Evolutionary conservation across 1,140 invertebrate species (phyloP).

Genomic region (Chironomus striatipennis): DNA sequence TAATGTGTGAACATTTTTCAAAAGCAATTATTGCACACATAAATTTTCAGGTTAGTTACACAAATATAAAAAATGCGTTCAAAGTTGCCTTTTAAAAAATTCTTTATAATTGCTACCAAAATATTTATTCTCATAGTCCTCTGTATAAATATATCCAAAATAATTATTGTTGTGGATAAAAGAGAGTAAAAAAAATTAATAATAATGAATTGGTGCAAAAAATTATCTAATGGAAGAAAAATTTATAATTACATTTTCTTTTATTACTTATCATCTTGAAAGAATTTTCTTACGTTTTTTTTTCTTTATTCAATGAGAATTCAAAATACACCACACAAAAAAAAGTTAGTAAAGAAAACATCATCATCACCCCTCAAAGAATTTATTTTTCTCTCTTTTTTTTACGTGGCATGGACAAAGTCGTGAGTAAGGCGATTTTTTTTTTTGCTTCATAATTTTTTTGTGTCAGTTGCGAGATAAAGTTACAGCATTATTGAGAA

Average conservation of each 20-base stretch:
- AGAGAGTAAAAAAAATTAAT: neutral
- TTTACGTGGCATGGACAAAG: too few relatives aligned
- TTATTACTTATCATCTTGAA: neutral
- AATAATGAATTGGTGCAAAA: neutral
- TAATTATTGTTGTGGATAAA: neutral
- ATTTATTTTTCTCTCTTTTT: neutral
- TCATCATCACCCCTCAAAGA: conserved; percentile 4
- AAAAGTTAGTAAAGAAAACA: neutral
- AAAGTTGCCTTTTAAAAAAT: too few relatives aligned
- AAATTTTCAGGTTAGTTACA: too few relatives aligned
- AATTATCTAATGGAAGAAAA: neutral
- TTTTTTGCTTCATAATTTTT: neutral
- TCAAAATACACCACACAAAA: neutral
- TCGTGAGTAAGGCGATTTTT: neutral
- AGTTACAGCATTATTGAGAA: conserved; percentile 7
- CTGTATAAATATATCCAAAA: too few relatives aligned
- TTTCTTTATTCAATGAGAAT: neutral
- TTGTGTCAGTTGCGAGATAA: conserved; percentile 13
- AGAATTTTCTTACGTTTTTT: neutral
- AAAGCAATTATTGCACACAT: too few relatives aligned
- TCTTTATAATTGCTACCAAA: too few relatives aligned
- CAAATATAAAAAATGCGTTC: too few relatives aligned
- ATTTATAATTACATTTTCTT: conserved; percentile 22
- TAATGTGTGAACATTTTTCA: too few relatives aligned
- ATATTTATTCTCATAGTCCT: too few relatives aligned